These are phyloP conservation scores for Drosophila tani DNA, from an alignment of 1,140 invertebrate species.

Conservation along the genomic window DNA sequence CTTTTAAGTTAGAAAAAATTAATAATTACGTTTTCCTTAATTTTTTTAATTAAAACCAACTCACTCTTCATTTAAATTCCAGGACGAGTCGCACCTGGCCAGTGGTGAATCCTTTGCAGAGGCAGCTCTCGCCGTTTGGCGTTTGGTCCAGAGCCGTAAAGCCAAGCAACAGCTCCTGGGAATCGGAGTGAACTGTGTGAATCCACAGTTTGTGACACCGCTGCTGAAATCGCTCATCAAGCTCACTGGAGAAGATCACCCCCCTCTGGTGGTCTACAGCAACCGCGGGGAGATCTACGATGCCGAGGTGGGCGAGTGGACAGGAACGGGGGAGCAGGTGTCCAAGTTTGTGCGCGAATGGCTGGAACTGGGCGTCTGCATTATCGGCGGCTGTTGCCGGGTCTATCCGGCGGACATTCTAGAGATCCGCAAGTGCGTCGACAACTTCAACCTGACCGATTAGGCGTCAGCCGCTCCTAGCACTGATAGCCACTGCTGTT, in stretches of 20 bases:
- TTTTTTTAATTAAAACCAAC: not conserved
- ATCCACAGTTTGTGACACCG: conserved; percentile 86
- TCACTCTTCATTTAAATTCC: not conserved
- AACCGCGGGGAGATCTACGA: conserved; percentile 89
- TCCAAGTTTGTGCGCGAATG: conserved; percentile 88
- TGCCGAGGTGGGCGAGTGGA: conserved; percentile 86
- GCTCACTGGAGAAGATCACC: conserved; percentile 22
- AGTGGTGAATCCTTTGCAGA: conserved; percentile 91
- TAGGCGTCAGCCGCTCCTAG: conserved; percentile 6
- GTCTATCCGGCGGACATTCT: conserved; percentile 89
- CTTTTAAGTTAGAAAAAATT: too few species aligned
- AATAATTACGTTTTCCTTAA: too few species aligned
- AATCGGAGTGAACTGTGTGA: conserved; percentile 95
- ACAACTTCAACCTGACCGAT: conserved; percentile 57
- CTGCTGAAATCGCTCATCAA: conserved; percentile 86
- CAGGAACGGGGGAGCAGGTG: conserved; percentile 85
- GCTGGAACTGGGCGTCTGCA: conserved; percentile 89
- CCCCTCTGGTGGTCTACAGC: conserved; percentile 89
- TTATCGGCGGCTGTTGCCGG: conserved; percentile 93
- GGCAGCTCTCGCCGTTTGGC: conserved; percentile 82
- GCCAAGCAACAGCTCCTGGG: conserved; percentile 88
- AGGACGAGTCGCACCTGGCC: conserved; percentile 89
- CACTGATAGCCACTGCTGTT: conserved; percentile 27
- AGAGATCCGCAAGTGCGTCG: conserved; percentile 85
- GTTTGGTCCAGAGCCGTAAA: conserved; percentile 87